Base-by-base conservation (phyloP, 2,888 invertebrate species). In the Idaea dimidiata region DNA sequence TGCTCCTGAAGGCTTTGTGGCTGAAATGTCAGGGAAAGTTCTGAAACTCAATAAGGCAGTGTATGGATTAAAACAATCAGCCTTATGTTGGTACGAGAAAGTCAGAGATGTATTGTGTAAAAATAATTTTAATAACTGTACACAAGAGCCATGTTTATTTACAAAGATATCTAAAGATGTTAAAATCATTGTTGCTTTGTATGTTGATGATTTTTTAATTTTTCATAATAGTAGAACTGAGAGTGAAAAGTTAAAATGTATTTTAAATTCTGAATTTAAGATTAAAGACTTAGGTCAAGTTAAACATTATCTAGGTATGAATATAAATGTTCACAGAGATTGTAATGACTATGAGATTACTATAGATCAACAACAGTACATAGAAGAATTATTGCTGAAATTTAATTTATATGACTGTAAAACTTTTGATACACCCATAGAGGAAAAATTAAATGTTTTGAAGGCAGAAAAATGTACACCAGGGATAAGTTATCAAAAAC, bases 91-190 rank as follows among this genome's bases (percentile, higher is more conserved):
- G 74, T 67, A 75, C 65, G 4, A 67, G n/a, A 69, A 59, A 59
- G 72, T 76, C 6, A 54, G 76, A 56, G 62, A 66, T 54, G 63
- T 58, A 63, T 67, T 75, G 16, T 0, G 17, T 14, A 17, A 18
- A 1, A 32, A 62, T 17, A 69, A 64, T 14, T 76, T 62, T 67
- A 55, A 33, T 8, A 73, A 62, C n/a, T 69, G 68, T 24, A 59
- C 68, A 56, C 63, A 58, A 59, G 75, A 76, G 60, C 75, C 72
- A 10, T 78, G 76, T 68, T 62, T 78, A 10, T 77, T 65, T 69
- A 61, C 59, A 55, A 74, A 75, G 59, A 32, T 31, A 14, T 14
- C 53, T 55, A 59, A 43, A 14, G 58, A 66, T 59, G 7, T 18
- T 6, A 76, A 70, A 65, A 64, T 60, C 1, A 53, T 70, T 43